Evolutionary conservation across 1,140 invertebrate genomes (phyloP), one percentile per base, ranked within the genome.

Genomic region (Aphelenchoides besseyi): DNA sequence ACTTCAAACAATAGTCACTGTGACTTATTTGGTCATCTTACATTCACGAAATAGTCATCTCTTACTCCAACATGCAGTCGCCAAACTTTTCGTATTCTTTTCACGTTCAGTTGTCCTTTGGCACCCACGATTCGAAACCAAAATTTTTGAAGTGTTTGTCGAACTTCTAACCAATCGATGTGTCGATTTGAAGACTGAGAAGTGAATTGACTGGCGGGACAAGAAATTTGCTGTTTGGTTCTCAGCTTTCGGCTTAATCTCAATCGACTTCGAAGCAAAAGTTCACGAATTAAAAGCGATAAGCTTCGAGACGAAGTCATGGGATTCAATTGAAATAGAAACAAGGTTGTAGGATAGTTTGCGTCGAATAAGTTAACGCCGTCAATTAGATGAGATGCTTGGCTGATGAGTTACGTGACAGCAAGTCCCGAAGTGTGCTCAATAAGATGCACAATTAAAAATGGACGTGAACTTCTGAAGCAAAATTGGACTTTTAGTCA

Each of bases 31-130:
- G 23, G n/a, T n/a, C n/a, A n/a, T 48, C 41, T 12, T 16, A 48
- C 41, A 48, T 33, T 28, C 5, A 59, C 18, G 55, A 59, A 59
- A 23, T 59, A 59, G 12, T 59, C 55, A 33, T 59, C 55, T 8
- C 55, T 28, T 8, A 18, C 5, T 59, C 55, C 55, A 59, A 33
- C 55, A 33, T 59, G 55, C 5, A 59, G 55, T 33, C 55, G 5
- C 55, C 55, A 59, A 8, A 59, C 18, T 33, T 59, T 18, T 8
- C 55, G 55, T 8, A 59, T 18, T 5, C 5, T 28, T 33, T 23
- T 28, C 18, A 18, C 18, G 18, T 59, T 59, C 55, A 59, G 55
- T 8, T 33, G 55, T 8, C 55, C 18, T 28, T 18, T 18, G 18
- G 5, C 16, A 23, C 55, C 55, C 5, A 5, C 55, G 5, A 59